phyloP scores from a whole-genome alignment of 2,797 vertebrate genomes.

The Chanos chanos region DNA sequence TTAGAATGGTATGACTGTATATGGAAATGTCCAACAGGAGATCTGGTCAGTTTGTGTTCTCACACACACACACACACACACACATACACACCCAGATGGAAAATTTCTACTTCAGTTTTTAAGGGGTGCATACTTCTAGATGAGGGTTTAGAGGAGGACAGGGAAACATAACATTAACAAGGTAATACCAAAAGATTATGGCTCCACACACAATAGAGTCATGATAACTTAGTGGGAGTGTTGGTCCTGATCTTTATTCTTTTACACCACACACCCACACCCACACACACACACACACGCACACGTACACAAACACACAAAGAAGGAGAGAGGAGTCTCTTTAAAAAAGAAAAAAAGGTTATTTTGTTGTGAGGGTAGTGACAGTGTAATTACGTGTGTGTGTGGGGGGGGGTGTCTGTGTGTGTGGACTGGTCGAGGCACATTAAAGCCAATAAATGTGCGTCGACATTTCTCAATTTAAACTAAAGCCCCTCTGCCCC shows the following conservation, averaged over 20 bases:
- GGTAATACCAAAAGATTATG: constrained; percentile 78
- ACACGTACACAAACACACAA: too few relatives aligned
- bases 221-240: constrained; percentile 62
- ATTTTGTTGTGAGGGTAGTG: constrained; percentile 70
- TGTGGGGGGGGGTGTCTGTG: constrained; percentile 54
- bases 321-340: constrained; percentile 59
- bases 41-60: too few relatives aligned
- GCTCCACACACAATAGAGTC: too few relatives aligned
- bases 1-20: too few relatives aligned
- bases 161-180: constrained; percentile 64
- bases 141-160: constrained; percentile 61
- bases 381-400: constrained; percentile 54
- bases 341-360: constrained; percentile 76
- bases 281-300: too few relatives aligned
- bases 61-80: too few relatives aligned
- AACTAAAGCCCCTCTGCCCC: constrained; percentile 77
- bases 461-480: constrained; percentile 85
- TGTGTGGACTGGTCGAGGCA: constrained; percentile 66
- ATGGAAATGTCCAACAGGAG: too few relatives aligned
- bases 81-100: too few relatives aligned
- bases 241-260: constrained; percentile 72
- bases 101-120: not conserved
- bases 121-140: constrained; percentile 56
- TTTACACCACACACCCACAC: too few relatives aligned
- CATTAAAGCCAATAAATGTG: constrained; percentile 86